Evolutionary conservation across 2,113 vertebrate genomes (phyloP), one percentile per base, ranked within the genome.

Genomic region (Melospiza melodia): DNA sequence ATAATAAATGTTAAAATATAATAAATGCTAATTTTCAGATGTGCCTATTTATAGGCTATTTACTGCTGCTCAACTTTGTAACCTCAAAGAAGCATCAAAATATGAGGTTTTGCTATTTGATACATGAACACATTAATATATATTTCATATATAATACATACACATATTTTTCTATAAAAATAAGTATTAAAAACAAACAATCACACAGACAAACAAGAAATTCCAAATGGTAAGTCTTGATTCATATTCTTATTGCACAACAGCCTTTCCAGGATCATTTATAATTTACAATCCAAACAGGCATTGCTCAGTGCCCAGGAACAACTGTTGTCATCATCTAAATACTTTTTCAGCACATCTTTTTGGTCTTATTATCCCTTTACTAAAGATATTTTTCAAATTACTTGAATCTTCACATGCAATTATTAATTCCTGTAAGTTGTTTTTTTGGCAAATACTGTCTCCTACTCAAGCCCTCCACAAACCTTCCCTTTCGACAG

Each of bases 121-220:
- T 35, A 46, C 12, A 33, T 15, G 37, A 4, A 31, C 0, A 1
- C 1, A 1, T 55, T 54, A 74, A 63, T 58, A 68, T 18, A 28
- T 14, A 52, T 69, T 52, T 85, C 14, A 65, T 33, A 35, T 39
- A 23, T 65, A 33, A 80, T 24, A 24, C 6, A 33, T 24, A 27
- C 5, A 17, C 6, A 28, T 58, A 51, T 63, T 81, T 66, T 55
- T 48, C 4, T 43, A n/a, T 33, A 12, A 85, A 87, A 75, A 39
- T 3, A 54, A 8, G 21, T 46, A 37, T 39, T 24, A 35, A 37
- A 20, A 43, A 49, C 46, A 52, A 89, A 27, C 24, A 49, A 49
- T 25, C 49, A 51, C 15, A 57, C 49, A 19, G 9, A 6, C 0
- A 8, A 69, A 41, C 41, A 10, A 15, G 1, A 9, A 20, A 65